Evolutionary conservation across 2,797 vertebrate genomes (phyloP), one percentile per base, ranked within the genome.

Genomic region (Enteromius trimaculatus): DNA sequence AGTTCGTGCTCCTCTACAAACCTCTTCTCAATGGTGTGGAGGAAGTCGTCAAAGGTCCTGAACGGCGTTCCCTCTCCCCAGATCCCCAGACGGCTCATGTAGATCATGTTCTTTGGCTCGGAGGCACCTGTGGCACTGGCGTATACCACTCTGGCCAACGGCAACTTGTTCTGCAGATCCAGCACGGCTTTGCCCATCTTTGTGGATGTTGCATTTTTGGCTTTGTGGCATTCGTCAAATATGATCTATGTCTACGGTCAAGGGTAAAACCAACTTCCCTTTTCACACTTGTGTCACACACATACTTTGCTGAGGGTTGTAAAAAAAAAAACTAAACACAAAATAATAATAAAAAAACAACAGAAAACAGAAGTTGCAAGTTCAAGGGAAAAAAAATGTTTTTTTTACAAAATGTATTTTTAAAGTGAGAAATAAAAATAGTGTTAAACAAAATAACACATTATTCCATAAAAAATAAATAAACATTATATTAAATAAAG

Each of bases 81-180:
- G 88, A 99, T 99, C 58, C 98, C 98, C 92, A 99, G 94, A 81
- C 98, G 98, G 92, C 97, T 99, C 98, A 99, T 99, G 90, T 99
- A 99, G 90, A 99, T 98, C 98, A 99, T 99, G 94, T 99, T 99
- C 93, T 98, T 98, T 94, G 98, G 98, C 94, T 99, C 98, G 6
- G 98, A 99, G 90, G 98, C 98, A 94, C 98, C 98, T 92, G 98
- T 99, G 94, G 98, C 98, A 84, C 98, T 99, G 91, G 98, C 98
- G 1, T 99, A 99, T 76, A 99, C 97, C 83, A 99, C 98, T 88
- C 98, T 96, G 71, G 98, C 98, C 88, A 90, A 92, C 21, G 97
- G 98, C 92, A 99, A 94, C 83, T 98, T 97, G 94, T 93, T 97
- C 92, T 99, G 98, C 77, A 99, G 96, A 91, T 98, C 97, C 89